These are phyloP conservation scores for Poecilia latipinna DNA, from an alignment of 2,113 vertebrate genomes.

Conservation along the genomic window DNA sequence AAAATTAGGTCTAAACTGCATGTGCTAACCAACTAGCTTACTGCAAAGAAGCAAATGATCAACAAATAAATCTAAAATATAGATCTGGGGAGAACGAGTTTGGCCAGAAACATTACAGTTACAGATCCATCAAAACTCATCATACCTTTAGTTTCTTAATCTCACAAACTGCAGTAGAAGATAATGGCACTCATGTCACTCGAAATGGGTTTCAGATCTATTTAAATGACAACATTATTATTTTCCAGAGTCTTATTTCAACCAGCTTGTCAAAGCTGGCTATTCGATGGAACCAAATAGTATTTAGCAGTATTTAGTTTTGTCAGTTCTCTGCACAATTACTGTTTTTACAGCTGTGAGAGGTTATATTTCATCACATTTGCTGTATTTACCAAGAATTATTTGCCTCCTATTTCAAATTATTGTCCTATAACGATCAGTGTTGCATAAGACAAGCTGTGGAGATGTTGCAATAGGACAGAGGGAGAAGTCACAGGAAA, in stretches of 20 bases:
- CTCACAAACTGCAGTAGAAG: too few species aligned
- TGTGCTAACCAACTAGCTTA: background rate
- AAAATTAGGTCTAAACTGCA: background rate
- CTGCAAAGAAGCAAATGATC: background rate
- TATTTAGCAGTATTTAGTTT: background rate
- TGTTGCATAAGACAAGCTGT: constrained; percentile 10
- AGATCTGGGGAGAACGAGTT: background rate
- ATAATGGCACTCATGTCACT: too few species aligned
- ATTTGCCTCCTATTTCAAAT: background rate
- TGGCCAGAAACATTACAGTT: too few species aligned
- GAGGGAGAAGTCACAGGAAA: background rate
- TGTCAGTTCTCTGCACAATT: background rate
- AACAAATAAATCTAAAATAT: background rate
- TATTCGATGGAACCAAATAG: background rate
- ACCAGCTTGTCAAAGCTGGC: background rate
- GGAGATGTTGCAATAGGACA: constrained; percentile 9
- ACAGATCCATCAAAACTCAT: too few species aligned
- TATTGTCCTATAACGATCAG: background rate
- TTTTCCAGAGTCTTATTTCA: background rate
- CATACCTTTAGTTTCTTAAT: too few species aligned
- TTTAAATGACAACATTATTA: too few species aligned
- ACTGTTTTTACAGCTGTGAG: background rate
- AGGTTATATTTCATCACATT: background rate
- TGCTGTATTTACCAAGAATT: background rate
- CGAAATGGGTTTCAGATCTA: too few species aligned